Conservation (phyloP, 1,140 invertebrate genomes). For the Hylaeus anthracinus region DNA sequence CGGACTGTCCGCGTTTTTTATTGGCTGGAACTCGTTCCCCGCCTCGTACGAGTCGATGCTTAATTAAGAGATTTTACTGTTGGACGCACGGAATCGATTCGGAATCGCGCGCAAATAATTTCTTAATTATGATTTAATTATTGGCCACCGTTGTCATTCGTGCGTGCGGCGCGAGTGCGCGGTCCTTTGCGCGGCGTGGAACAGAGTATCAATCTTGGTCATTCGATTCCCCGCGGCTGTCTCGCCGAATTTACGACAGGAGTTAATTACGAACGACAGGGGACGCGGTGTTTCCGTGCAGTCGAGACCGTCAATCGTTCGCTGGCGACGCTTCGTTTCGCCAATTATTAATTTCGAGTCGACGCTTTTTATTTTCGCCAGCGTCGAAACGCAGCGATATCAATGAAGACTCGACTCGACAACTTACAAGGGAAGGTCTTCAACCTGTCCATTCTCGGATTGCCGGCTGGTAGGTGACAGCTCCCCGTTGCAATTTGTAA, state of each 20-base stretch:
- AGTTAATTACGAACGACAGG: slow-evolving; percentile 8
- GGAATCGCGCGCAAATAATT: not conserved
- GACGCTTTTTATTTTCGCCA: too few species aligned
- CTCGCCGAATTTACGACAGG: not conserved
- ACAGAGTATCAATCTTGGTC: not conserved
- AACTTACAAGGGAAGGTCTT: too few species aligned
- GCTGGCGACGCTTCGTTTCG: not conserved
- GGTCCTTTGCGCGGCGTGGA: not conserved
- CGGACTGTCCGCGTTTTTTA: not conserved
- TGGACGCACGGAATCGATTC: not conserved
- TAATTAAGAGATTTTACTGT: slow-evolving; percentile 32
- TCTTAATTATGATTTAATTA: slow-evolving; percentile 44
- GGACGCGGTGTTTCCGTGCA: not conserved
- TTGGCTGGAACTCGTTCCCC: not conserved
- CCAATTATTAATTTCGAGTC: too few species aligned
- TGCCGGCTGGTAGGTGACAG: too few species aligned
- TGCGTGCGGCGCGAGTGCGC: not conserved
- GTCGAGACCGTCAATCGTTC: not conserved
- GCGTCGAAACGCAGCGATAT: too few species aligned
- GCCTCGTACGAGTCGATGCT: slow-evolving; percentile 10
- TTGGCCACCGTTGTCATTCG: not conserved
- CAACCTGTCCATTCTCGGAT: too few species aligned
- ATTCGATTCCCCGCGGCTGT: slow-evolving; percentile 5
- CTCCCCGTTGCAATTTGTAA: too few species aligned
- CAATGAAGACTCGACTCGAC: too few species aligned